These are phyloP conservation scores for Homalodisca vitripennis DNA, from an alignment of 1,140 invertebrate species.

Conservation along the genomic window DNA sequence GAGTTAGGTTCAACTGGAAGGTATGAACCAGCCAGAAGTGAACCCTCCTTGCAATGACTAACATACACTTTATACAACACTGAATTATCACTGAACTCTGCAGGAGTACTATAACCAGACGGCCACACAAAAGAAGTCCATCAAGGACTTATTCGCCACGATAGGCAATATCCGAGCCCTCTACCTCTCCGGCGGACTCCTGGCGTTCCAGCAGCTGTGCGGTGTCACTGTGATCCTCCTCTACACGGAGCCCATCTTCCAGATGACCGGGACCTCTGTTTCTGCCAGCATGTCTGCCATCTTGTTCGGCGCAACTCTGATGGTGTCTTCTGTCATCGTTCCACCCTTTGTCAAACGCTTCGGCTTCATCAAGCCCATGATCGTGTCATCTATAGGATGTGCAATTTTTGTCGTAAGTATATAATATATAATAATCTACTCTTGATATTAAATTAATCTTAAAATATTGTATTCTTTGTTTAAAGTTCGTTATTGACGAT, in stretches of 20 bases:
- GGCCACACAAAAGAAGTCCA: background rate
- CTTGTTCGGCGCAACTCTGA: slow-evolving; percentile 21
- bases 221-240: slow-evolving; percentile 28
- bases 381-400: slow-evolving; percentile 16
- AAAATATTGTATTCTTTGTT: too few relatives aligned
- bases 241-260: slow-evolving; percentile 17
- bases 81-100: too few relatives aligned
- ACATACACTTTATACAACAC: too few relatives aligned
- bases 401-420: slow-evolving; percentile 28
- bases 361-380: slow-evolving; percentile 21
- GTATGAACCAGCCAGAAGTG: too few relatives aligned
- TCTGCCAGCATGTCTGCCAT: slow-evolving; percentile 19
- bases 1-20: too few relatives aligned
- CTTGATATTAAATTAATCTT: too few relatives aligned
- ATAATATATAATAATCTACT: too few relatives aligned
- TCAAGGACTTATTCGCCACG: slow-evolving; percentile 8
- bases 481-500: too few relatives aligned
- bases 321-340: slow-evolving; percentile 14
- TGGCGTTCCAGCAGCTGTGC: slow-evolving; percentile 30
- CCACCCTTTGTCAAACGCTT: slow-evolving; percentile 28
- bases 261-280: background rate
- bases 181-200: slow-evolving; percentile 2
- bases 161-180: slow-evolving; percentile 6
- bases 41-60: too few relatives aligned
- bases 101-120: slow-evolving; percentile 5